Evolutionary conservation across 2,113 vertebrate species (phyloP).

Genomic region (Perca fluviatilis): DNA sequence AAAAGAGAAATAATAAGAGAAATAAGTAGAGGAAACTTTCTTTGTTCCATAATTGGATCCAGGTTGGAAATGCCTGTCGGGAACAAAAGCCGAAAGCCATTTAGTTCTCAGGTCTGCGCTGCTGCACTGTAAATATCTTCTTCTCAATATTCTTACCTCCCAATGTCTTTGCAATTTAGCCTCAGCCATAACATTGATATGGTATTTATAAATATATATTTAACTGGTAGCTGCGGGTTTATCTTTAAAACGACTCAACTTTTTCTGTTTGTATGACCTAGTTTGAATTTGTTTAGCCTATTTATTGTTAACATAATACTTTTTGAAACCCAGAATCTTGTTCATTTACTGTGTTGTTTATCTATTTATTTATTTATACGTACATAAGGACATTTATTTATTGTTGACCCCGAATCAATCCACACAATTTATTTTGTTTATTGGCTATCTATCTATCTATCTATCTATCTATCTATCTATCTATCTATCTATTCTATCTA

Average conservation of each 20-base stretch:
- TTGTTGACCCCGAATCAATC: too few species aligned
- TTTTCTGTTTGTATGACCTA: not conserved
- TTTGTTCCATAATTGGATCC: slow-evolving; percentile 55
- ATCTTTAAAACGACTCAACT: not conserved
- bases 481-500: too few species aligned
- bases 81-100: slow-evolving; percentile 23
- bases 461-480: too few species aligned
- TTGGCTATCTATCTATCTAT: too few species aligned
- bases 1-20: not conserved
- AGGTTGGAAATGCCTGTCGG: slow-evolving; percentile 18
- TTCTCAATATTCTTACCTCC: not conserved
- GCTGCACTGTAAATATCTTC: not conserved
- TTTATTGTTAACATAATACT: too few species aligned
- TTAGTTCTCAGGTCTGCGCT: not conserved
- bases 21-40: slow-evolving; percentile 4
- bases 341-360: not conserved
- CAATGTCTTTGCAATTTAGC: not conserved
- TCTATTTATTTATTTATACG: not conserved
- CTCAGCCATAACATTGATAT: too few species aligned
- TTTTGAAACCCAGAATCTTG: too few species aligned
- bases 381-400: too few species aligned
- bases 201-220: too few species aligned
- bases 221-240: not conserved
- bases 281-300: not conserved
- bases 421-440: too few species aligned